phyloP scores from a whole-genome alignment of 2,888 invertebrate species.

The Pachycephus smyrnensis region DNA sequence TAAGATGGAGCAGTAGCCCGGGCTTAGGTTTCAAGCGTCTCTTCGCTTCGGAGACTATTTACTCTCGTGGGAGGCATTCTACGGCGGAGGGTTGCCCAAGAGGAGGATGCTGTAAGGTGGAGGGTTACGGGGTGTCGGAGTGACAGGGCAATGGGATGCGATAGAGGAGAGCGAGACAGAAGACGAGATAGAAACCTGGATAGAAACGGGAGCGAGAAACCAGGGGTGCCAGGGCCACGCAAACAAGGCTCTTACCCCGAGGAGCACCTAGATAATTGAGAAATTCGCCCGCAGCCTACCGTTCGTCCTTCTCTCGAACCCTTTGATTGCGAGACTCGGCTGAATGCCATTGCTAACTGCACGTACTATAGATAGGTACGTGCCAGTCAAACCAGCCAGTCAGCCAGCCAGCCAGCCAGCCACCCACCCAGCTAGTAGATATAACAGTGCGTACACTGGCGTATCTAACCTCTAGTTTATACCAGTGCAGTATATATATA shows the following conservation, averaged over 20 bases:
- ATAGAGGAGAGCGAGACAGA: no score
- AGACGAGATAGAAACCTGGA: no score
- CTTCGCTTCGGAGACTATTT: background rate
- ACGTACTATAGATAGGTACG: no score
- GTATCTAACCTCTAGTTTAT: background rate
- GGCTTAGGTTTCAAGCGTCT: constrained; percentile 4
- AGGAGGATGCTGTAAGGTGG: no score
- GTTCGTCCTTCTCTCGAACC: constrained; percentile 2
- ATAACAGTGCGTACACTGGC: background rate
- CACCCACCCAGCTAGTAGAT: background rate
- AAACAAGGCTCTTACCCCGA: constrained; percentile 11
- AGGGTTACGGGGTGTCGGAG: no score
- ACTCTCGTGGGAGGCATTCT: background rate
- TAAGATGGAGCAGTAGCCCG: background rate
- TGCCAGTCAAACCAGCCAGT: no score
- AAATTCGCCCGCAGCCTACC: constrained; percentile 12
- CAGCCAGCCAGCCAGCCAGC: no score
- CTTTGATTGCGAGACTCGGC: constrained; percentile 6
- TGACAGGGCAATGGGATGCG: no score
- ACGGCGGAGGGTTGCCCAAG: constrained; percentile 1
- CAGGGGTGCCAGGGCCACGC: constrained; percentile 5
- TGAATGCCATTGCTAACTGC: no score
- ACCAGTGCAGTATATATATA: background rate
- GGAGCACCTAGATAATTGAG: constrained; percentile 13
- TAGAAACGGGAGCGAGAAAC: background rate